phyloP scores from a whole-genome alignment of 2,797 vertebrate species.

The Poeciliopsis infans region DNA sequence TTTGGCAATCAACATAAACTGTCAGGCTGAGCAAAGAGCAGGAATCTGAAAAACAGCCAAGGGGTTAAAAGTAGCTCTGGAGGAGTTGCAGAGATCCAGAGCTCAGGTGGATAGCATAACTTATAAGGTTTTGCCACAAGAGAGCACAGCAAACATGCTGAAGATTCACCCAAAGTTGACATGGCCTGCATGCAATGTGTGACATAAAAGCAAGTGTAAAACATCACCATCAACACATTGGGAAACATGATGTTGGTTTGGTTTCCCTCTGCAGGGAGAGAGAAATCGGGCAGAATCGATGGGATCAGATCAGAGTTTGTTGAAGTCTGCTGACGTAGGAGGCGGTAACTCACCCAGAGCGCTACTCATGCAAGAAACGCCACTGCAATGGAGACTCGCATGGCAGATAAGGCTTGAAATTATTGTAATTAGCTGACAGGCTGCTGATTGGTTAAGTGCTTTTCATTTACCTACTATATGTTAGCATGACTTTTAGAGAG shows the following conservation, averaged over 20 bases:
- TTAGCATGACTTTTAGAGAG: slow-evolving; percentile 52
- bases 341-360: background rate
- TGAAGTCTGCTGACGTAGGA: background rate
- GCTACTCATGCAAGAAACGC: background rate
- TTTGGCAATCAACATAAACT: background rate
- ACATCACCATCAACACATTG: background rate
- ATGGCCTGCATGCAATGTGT: background rate
- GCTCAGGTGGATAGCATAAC: background rate
- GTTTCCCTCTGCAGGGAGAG: background rate
- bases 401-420: slow-evolving; percentile 49
- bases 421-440: slow-evolving; percentile 70
- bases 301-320: background rate
- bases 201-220: background rate
- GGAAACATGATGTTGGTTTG: background rate
- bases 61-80: background rate
- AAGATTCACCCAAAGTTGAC: background rate
- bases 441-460: slow-evolving; percentile 74
- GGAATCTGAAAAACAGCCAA: background rate
- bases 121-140: background rate
- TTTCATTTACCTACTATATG: slow-evolving; percentile 71
- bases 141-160: background rate
- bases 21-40: background rate
- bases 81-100: background rate
- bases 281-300: background rate
- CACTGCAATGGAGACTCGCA: slow-evolving; percentile 1